A percentile compares a stretch with the other conserved stretches of the same genome.
phyloP scores from a whole-genome alignment of 2,797 vertebrate species.

The Syndactyla subalaris region DNA sequence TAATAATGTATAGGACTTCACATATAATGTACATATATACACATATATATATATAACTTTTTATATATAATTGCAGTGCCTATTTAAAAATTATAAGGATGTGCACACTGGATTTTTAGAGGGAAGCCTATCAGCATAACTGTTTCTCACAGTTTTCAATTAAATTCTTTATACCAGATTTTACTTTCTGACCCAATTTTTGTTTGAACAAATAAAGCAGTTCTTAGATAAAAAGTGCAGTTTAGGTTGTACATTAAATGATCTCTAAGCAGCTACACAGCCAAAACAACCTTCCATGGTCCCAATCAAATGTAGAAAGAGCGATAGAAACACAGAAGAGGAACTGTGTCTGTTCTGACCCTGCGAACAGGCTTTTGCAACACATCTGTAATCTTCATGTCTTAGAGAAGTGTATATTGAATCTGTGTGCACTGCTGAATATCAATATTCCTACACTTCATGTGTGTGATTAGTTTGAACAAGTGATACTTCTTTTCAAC shows the following conservation, averaged over 20 bases:
- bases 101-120: neutral
- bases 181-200: neutral
- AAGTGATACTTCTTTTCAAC: neutral
- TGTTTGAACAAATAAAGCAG: neutral
- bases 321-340: neutral
- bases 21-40: neutral
- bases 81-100: neutral
- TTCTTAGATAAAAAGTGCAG: neutral
- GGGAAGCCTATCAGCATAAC: neutral
- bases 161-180: neutral
- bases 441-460: neutral
- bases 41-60: neutral
- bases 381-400: neutral
- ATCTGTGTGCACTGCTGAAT: neutral
- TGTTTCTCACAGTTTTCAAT: neutral
- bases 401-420: neutral
- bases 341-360: neutral
- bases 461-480: neutral
- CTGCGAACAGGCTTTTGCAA: neutral
- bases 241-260: neutral
- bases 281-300: neutral
- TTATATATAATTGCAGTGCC: neutral
- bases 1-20: neutral
- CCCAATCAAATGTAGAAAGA: neutral
- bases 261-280: neutral